Evolutionary conservation across 37 sponge, comb jelly and placozoan genomes (phyloP).

Genomic region (Cliona cf. orientalis): DNA sequence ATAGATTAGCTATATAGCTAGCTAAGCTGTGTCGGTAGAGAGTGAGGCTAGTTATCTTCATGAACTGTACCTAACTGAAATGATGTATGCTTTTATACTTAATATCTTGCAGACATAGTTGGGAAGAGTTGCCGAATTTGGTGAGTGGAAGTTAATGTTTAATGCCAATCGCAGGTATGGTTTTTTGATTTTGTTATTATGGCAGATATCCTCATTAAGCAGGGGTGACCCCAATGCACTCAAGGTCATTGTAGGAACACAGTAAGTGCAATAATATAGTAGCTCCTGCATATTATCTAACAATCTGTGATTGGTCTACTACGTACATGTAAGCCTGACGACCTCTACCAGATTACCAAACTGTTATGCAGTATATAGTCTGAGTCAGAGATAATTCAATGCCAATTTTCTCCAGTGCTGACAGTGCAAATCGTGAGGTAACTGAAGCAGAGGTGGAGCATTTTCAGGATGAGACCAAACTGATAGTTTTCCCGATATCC

Average conservation of each 20-base stretch:
- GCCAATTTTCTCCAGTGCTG: slow-evolving; percentile 1
- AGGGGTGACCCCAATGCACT: not conserved
- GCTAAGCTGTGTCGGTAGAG: too few relatives aligned
- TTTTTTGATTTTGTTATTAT: not conserved
- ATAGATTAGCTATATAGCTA: too few relatives aligned
- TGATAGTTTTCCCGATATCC: slow-evolving; percentile 26
- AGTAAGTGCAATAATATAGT: slow-evolving; percentile 15
- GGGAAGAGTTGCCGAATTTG: slow-evolving; percentile 38
- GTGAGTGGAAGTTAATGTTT: not conserved
- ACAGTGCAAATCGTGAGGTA: slow-evolving; percentile 13
- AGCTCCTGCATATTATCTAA: not conserved
- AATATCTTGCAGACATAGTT: slow-evolving; percentile 20
- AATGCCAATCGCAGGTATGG: too few relatives aligned
- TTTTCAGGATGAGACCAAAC: slow-evolving; percentile 12
- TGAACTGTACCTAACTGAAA: too few relatives aligned
- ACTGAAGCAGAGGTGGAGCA: slow-evolving; percentile 28
- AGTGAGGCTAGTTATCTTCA: too few relatives aligned
- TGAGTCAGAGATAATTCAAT: not conserved
- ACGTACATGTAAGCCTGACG: not conserved
- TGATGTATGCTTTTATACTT: not conserved
- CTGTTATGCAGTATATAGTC: not conserved
- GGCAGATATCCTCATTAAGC: slow-evolving; percentile 1
- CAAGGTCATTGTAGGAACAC: slow-evolving; percentile 35
- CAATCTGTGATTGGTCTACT: not conserved
- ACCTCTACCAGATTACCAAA: not conserved